Evolutionary conservation across 2,797 vertebrate genomes (phyloP).

Genomic region (Myotis daubentonii): DNA sequence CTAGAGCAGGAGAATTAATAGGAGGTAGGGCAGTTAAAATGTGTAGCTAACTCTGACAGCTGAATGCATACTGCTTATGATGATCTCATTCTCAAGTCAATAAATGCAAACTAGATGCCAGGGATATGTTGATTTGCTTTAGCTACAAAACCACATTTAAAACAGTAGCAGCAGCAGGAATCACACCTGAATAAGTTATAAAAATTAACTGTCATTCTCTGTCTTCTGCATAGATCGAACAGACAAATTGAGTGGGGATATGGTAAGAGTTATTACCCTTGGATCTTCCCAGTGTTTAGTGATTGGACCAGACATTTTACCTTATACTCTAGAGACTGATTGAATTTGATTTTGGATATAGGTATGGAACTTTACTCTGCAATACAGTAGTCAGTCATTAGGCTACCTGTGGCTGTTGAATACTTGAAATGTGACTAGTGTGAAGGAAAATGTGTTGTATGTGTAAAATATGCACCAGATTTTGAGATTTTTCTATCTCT

Average conservation of each 20-base stretch:
- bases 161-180: background rate
- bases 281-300: background rate
- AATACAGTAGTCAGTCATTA: background rate
- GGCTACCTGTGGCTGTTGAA: background rate
- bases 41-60: background rate
- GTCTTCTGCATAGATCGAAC: background rate
- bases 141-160: slow-evolving; percentile 26
- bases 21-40: background rate
- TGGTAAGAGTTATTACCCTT: background rate
- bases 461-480: background rate
- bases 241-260: background rate
- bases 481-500: slow-evolving; percentile 34
- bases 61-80: slow-evolving; percentile 1
- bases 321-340: background rate
- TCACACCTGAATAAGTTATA: background rate
- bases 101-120: background rate
- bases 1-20: slow-evolving; percentile 9
- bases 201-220: slow-evolving; percentile 2
- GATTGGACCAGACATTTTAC: background rate
- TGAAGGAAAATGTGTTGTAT: background rate
- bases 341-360: background rate
- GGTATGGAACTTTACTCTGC: background rate
- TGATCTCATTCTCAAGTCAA: background rate
- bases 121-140: slow-evolving; percentile 6
- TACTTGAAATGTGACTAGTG: background rate